These are phyloP conservation scores for Pecten maximus DNA, from an alignment of 2,888 invertebrate species.

Conservation along the genomic window DNA sequence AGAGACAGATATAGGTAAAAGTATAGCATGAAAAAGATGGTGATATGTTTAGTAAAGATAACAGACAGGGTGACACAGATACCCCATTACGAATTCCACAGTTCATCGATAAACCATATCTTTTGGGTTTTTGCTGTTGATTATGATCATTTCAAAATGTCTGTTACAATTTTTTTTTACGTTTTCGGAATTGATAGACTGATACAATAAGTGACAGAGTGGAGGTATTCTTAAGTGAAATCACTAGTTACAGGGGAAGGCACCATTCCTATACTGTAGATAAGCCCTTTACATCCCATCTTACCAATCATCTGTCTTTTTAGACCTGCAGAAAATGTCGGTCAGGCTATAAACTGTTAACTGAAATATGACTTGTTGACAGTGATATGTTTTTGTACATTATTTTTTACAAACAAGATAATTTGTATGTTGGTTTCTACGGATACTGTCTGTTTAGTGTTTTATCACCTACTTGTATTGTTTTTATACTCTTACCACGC, in stretches of 20 bases:
- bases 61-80: background rate
- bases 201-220: constrained; percentile 9
- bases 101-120: background rate
- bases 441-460: background rate
- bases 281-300: background rate
- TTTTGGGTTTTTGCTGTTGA: background rate
- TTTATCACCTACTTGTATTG: too few relatives aligned
- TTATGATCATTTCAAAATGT: constrained; percentile 29
- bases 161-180: background rate
- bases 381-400: background rate
- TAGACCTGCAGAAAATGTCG: background rate
- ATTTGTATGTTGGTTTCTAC: background rate
- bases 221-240: background rate
- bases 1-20: constrained; percentile 18
- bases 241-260: background rate
- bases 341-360: background rate
- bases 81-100: constrained; percentile 2
- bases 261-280: background rate
- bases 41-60: background rate
- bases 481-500: too few relatives aligned
- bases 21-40: background rate
- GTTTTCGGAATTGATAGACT: background rate
- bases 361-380: background rate
- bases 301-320: constrained; percentile 1
- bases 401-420: background rate